These are phyloP conservation scores for Lithophane leautieri DNA, from an alignment of 2,888 invertebrate species.

Conservation along the genomic window DNA sequence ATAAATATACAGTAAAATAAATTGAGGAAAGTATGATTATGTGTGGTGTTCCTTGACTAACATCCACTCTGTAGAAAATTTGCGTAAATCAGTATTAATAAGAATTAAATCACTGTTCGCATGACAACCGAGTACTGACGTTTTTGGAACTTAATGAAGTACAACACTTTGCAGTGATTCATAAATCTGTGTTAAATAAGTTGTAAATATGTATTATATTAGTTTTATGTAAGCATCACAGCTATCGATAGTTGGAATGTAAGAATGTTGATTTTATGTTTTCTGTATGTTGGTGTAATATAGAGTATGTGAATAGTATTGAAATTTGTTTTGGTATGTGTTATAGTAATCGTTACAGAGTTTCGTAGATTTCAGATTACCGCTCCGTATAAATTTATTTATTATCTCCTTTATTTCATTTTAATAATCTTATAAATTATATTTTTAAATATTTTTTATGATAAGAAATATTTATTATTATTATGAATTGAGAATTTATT, in stretches of 20 bases:
- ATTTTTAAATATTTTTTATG: no score
- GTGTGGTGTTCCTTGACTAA: slow-evolving; percentile 37
- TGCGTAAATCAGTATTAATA: slow-evolving; percentile 77
- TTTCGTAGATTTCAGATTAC: slow-evolving; percentile 50
- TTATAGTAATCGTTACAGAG: slow-evolving; percentile 29
- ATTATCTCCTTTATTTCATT: background rate
- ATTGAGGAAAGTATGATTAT: slow-evolving; percentile 44
- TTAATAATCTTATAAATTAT: no score
- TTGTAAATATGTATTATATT: slow-evolving; percentile 76
- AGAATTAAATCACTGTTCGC: slow-evolving; percentile 63
- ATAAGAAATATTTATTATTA: slow-evolving; percentile 1
- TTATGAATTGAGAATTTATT: slow-evolving; percentile 14
- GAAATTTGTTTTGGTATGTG: slow-evolving; percentile 43
- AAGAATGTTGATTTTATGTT: slow-evolving; percentile 60
- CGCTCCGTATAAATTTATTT: slow-evolving; percentile 9
- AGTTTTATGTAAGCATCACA: slow-evolving; percentile 76
- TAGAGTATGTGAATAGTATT: slow-evolving; percentile 50
- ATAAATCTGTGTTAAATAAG: slow-evolving; percentile 73
- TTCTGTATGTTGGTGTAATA: slow-evolving; percentile 55
- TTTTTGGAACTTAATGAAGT: slow-evolving; percentile 54
- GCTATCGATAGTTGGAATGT: slow-evolving; percentile 61
- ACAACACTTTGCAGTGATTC: slow-evolving; percentile 71
- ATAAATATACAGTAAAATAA: slow-evolving; percentile 50
- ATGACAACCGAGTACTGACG: slow-evolving; percentile 57
- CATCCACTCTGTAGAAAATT: slow-evolving; percentile 39